Conservation (phyloP, 2,888 invertebrate species). For the Thereva nobilitata region DNA sequence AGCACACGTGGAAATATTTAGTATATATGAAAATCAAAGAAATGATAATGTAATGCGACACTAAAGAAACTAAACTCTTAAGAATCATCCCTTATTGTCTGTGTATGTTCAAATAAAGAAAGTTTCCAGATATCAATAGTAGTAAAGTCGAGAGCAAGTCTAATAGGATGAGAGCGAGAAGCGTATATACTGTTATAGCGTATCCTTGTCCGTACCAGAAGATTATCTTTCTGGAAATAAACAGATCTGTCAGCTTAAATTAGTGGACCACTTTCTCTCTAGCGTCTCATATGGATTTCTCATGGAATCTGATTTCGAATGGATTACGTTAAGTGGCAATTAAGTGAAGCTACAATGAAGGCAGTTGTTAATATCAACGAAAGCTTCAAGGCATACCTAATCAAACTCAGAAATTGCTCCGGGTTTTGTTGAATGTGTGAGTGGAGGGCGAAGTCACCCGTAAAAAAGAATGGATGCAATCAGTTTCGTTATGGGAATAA, state of each 20-base stretch:
- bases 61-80: neutral
- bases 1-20: neutral
- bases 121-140: too few relatives aligned
- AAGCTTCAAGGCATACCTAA: constrained; percentile 1
- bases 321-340: constrained; percentile 33
- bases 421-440: too few relatives aligned
- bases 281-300: constrained; percentile 8
- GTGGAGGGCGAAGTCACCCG: too few relatives aligned
- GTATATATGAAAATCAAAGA: constrained; percentile 11
- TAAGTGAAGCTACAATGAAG: constrained; percentile 10
- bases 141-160: too few relatives aligned
- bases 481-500: too few relatives aligned
- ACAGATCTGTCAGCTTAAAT: constrained; percentile 29
- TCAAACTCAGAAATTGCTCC: constrained; percentile 5
- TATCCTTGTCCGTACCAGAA: neutral
- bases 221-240: constrained; percentile 17
- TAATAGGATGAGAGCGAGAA: too few relatives aligned
- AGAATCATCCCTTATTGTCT: too few relatives aligned
- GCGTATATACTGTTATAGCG: too few relatives aligned
- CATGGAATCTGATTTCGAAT: constrained; percentile 22
- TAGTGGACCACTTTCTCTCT: constrained; percentile 18
- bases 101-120: too few relatives aligned
- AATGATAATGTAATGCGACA: constrained; percentile 20
- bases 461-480: too few relatives aligned
- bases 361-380: neutral